These are phyloP conservation scores for Diplolepis rosae DNA, from an alignment of 2,888 invertebrate species.

Conservation along the genomic window DNA sequence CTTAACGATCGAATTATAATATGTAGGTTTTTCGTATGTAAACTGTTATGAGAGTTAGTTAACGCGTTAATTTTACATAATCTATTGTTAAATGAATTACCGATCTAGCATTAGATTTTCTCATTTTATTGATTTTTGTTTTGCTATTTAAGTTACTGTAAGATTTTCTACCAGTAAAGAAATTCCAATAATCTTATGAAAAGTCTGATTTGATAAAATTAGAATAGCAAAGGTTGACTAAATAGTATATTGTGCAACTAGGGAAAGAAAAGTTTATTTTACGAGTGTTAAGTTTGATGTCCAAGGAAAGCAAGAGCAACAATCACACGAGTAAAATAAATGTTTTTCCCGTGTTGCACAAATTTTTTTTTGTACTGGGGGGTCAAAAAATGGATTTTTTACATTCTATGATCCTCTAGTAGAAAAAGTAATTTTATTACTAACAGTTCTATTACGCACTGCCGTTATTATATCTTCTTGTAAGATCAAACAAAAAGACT, in stretches of 20 bases:
- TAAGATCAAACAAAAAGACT: conserved; percentile 26
- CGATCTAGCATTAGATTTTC: conserved; percentile 1
- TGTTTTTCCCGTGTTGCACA: no score
- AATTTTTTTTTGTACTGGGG: no score
- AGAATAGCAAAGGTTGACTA: conserved; percentile 16
- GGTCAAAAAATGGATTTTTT: conserved; percentile 15
- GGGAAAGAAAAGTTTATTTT: no score
- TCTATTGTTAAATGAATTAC: conserved; percentile 11
- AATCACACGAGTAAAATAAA: no score
- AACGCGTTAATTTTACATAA: conserved; percentile 15
- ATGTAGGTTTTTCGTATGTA: conserved; percentile 9
- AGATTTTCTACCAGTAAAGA: not conserved
- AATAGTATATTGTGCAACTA: no score
- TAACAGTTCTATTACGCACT: conserved; percentile 6
- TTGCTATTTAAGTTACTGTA: not conserved
- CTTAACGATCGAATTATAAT: not conserved
- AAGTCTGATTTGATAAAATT: conserved; percentile 26
- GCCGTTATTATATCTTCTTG: conserved; percentile 26
- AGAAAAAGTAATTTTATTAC: conserved; percentile 1
- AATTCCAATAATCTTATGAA: conserved; percentile 23
- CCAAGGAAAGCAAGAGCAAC: no score
- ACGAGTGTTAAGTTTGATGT: no score
- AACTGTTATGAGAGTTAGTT: conserved; percentile 17
- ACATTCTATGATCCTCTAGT: not conserved
- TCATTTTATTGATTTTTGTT: not conserved